These are phyloP conservation scores for Tenualosa thibaudeaui DNA, from an alignment of 2,797 vertebrate genomes.

Conservation along the genomic window DNA sequence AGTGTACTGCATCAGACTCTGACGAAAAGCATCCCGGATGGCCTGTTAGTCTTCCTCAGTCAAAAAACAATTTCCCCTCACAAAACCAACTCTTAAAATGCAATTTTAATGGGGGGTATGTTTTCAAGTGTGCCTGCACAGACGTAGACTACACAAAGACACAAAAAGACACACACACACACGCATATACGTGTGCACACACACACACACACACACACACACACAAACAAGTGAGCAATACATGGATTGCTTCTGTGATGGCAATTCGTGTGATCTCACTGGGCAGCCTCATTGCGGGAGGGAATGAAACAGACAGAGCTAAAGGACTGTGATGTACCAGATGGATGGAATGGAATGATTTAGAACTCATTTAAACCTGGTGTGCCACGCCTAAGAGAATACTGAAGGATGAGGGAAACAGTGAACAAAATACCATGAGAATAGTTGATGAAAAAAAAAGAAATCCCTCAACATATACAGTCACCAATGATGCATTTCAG, in stretches of 20 bases:
- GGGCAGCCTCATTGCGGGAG: not conserved
- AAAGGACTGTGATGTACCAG: not conserved
- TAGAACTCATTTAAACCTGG: not conserved
- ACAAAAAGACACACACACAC: not conserved
- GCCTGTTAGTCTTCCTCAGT: slow-evolving; percentile 7
- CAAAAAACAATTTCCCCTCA: slow-evolving; percentile 10
- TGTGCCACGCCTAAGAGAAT: not conserved
- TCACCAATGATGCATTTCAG: not conserved
- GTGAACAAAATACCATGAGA: not conserved
- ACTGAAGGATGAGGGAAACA: not conserved
- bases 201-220: not conserved
- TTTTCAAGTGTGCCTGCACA: not conserved
- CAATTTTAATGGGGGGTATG: not conserved
- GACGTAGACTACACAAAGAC: not conserved
- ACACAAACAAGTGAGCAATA: not conserved
- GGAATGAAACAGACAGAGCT: not conserved
- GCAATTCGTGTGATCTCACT: not conserved
- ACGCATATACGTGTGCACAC: not conserved
- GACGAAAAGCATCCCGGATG: not conserved
- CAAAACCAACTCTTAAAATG: slow-evolving; percentile 15
- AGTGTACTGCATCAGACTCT: not conserved
- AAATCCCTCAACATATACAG: not conserved
- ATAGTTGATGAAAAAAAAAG: not conserved
- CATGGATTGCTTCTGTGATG: not conserved
- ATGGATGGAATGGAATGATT: not conserved